Evolutionary conservation across 1,140 invertebrate species (phyloP).

Genomic region (Drosophila repleta): DNA sequence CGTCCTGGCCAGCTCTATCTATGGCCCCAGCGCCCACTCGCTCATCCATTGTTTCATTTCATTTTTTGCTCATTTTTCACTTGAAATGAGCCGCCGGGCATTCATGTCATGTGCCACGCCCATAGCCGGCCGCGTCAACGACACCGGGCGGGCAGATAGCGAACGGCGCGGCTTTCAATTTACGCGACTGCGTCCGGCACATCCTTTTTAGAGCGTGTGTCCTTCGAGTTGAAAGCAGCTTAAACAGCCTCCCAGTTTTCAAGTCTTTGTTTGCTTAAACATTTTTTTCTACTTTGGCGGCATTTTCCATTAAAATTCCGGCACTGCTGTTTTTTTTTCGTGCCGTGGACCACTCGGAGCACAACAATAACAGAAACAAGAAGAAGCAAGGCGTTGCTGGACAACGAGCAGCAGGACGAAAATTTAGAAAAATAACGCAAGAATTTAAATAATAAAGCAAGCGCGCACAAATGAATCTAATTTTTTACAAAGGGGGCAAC

Average conservation of each 20-base stretch:
- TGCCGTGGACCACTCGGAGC: constrained; percentile 15
- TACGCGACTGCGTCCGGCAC: constrained; percentile 67
- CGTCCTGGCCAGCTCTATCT: constrained; percentile 4
- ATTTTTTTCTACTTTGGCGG: constrained; percentile 67
- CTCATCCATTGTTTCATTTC: constrained; percentile 77
- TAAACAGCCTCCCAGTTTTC: constrained; percentile 65
- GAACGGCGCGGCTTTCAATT: constrained; percentile 65
- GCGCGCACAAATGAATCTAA: constrained; percentile 82
- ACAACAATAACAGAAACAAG: constrained; percentile 28
- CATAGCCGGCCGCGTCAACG: constrained; percentile 2
- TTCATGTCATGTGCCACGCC: constrained; percentile 69
- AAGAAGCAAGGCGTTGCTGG: constrained; percentile 3
- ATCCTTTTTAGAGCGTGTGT: constrained; percentile 73
- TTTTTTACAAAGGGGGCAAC: constrained; percentile 76
- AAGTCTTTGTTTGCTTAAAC: constrained; percentile 76
- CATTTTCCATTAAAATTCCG: constrained; percentile 83
- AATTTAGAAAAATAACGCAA: constrained; percentile 80
- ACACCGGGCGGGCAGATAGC: constrained; percentile 46
- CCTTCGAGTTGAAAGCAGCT: constrained; percentile 73
- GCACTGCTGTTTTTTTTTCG: constrained; percentile 45
- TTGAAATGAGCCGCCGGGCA: constrained; percentile 78
- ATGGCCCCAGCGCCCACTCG: constrained; percentile 5
- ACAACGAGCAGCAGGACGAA: constrained; percentile 47
- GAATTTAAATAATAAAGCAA: constrained; percentile 83
- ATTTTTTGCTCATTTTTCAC: constrained; percentile 82